Evolutionary conservation across 2,888 invertebrate species (phyloP).

Genomic region (Mythimna pallens): DNA sequence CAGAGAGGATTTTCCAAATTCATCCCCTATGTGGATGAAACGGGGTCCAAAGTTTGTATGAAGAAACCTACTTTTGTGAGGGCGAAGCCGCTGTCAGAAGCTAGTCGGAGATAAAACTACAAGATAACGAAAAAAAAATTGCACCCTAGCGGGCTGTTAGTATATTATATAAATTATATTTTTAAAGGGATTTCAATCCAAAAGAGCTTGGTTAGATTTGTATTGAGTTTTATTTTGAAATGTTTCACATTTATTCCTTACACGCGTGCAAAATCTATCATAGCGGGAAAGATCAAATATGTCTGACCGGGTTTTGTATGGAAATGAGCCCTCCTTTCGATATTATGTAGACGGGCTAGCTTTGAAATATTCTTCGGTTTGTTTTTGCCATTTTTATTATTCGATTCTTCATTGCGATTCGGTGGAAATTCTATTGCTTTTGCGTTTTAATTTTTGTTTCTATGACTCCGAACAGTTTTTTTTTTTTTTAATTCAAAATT

Average conservation of each 20-base stretch:
- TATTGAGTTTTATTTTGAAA: constrained; percentile 22
- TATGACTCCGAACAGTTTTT: background rate
- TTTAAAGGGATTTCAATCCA: constrained; percentile 9
- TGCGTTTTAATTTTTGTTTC: constrained; percentile 1
- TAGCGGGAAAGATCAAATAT: constrained; percentile 26
- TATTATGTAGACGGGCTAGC: constrained; percentile 26
- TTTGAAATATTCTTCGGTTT: constrained; percentile 24
- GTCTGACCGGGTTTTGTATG: constrained; percentile 39
- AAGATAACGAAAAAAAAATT: too few species aligned
- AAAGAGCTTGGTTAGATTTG: constrained; percentile 11
- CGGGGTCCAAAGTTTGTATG: too few species aligned
- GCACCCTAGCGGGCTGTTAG: too few species aligned
- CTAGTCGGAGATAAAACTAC: too few species aligned
- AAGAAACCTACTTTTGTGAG: too few species aligned
- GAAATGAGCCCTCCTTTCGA: constrained; percentile 36
- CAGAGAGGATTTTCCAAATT: too few species aligned
- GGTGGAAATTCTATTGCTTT: constrained; percentile 18
- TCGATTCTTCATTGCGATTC: constrained; percentile 33
- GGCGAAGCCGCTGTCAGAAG: too few species aligned
- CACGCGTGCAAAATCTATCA: constrained; percentile 44
- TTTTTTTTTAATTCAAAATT: background rate
- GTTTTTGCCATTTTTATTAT: constrained; percentile 37
- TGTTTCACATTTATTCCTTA: constrained; percentile 30
- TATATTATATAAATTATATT: constrained; percentile 1
- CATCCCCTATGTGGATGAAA: too few species aligned